These are phyloP conservation scores for Phoenicopterus ruber DNA, from an alignment of 2,113 vertebrate genomes.

Conservation along the genomic window DNA sequence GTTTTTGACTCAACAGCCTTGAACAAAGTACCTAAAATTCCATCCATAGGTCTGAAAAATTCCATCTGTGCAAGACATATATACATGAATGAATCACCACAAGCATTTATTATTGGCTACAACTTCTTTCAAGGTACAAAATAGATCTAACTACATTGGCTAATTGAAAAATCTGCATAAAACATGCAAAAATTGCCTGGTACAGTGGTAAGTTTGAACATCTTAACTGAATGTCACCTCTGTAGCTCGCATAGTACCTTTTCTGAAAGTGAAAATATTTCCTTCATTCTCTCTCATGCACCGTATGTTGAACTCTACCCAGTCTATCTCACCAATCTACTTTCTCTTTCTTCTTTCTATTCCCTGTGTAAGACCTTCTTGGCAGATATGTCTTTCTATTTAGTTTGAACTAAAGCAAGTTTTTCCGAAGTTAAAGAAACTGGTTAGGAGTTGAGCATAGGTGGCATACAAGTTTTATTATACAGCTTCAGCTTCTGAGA, in stretches of 20 bases:
- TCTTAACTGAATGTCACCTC: neutral
- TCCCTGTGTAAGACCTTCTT: neutral
- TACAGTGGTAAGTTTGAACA: neutral
- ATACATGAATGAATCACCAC: neutral
- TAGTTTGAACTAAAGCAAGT: neutral
- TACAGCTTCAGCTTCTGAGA: constrained; percentile 12
- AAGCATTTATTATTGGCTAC: neutral
- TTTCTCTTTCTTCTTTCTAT: neutral
- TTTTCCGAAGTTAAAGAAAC: neutral
- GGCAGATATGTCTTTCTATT: neutral
- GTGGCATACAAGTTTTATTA: neutral
- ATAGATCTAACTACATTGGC: neutral
- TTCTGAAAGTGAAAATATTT: neutral
- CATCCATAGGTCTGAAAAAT: neutral
- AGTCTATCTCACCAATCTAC: neutral
- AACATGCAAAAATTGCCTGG: neutral
- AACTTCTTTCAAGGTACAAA: neutral
- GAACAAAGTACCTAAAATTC: neutral
- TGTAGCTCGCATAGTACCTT: neutral
- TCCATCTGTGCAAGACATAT: neutral
- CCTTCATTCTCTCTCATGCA: neutral
- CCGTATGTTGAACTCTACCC: neutral
- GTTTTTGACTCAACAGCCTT: neutral
- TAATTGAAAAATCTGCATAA: neutral
- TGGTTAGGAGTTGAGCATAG: neutral